These are phyloP conservation scores for Nomada ferruginata DNA, from an alignment of 2,888 invertebrate genomes.

Conservation along the genomic window DNA sequence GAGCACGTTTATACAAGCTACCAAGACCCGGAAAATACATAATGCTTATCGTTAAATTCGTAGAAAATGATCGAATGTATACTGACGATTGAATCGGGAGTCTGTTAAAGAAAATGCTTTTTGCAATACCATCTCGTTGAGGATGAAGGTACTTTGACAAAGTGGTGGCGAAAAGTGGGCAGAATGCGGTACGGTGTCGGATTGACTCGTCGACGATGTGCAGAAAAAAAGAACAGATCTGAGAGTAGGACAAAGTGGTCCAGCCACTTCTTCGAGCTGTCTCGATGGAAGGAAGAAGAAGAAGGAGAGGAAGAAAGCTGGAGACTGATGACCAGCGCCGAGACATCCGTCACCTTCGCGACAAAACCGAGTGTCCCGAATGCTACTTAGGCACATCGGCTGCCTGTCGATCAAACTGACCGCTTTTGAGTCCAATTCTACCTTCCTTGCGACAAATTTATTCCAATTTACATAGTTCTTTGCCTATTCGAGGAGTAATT, in stretches of 20 bases:
- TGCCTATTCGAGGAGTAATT: background rate
- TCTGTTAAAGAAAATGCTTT: conserved; percentile 9
- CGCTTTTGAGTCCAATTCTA: conserved; percentile 17
- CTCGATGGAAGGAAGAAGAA: conserved; percentile 46
- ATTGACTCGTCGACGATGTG: conserved; percentile 78
- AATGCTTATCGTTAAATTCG: background rate
- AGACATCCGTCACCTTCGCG: conserved; percentile 77
- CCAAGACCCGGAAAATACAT: too few species aligned
- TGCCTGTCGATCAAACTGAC: conserved; percentile 65
- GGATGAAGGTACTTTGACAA: conserved; percentile 64
- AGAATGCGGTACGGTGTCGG: conserved; percentile 76
- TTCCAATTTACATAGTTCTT: background rate
- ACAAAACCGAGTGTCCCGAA: conserved; percentile 76
- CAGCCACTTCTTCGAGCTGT: conserved; percentile 78
- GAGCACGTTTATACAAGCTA: too few species aligned
- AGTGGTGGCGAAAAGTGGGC: conserved; percentile 68
- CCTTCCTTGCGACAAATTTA: conserved; percentile 25
- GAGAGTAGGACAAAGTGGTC: conserved; percentile 81
- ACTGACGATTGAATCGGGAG: conserved; percentile 30
- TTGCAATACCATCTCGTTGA: conserved; percentile 30
- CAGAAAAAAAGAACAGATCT: conserved; percentile 56
- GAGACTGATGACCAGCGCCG: conserved; percentile 68
- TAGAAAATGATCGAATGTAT: background rate
- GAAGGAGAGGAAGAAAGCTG: conserved; percentile 47
- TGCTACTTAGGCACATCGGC: conserved; percentile 57